These are phyloP conservation scores for Hylaeus volcanicus DNA, from an alignment of 1,140 invertebrate species.

Conservation along the genomic window DNA sequence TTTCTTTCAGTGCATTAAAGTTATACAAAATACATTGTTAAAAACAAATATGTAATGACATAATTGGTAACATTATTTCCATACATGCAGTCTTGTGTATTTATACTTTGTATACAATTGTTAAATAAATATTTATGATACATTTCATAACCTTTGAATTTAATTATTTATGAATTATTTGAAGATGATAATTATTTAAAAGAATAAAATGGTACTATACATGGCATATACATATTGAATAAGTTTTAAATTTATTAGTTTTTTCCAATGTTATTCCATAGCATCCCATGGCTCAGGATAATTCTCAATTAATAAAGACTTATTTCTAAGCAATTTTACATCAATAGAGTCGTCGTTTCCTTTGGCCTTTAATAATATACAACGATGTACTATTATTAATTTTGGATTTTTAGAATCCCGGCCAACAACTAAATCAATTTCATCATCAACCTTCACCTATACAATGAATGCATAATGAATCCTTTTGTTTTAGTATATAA, in stretches of 20 bases:
- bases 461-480: slow-evolving; percentile 42
- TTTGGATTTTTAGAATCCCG: slow-evolving; percentile 82
- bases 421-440: slow-evolving; percentile 85
- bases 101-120: not conserved
- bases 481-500: not conserved
- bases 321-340: slow-evolving; percentile 82
- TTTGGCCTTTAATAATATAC: slow-evolving; percentile 81
- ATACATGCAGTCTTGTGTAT: slow-evolving; percentile 5
- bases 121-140: slow-evolving; percentile 6
- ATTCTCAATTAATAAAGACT: slow-evolving; percentile 83
- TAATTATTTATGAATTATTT: not conserved
- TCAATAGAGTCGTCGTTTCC: slow-evolving; percentile 77
- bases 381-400: slow-evolving; percentile 83
- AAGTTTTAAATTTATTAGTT: not conserved
- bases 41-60: not conserved
- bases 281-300: slow-evolving; percentile 80
- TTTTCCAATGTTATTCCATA: not conserved
- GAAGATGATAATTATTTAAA: too few species aligned
- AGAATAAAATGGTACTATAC: slow-evolving; percentile 14
- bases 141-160: not conserved
- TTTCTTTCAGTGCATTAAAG: slow-evolving; percentile 39
- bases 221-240: not conserved
- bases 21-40: slow-evolving; percentile 31
- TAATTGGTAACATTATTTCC: slow-evolving; percentile 15
- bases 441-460: slow-evolving; percentile 82